These are phyloP conservation scores for Rhynchopsitta pachyrhyncha DNA, from an alignment of 2,113 vertebrate genomes.

Conservation along the genomic window DNA sequence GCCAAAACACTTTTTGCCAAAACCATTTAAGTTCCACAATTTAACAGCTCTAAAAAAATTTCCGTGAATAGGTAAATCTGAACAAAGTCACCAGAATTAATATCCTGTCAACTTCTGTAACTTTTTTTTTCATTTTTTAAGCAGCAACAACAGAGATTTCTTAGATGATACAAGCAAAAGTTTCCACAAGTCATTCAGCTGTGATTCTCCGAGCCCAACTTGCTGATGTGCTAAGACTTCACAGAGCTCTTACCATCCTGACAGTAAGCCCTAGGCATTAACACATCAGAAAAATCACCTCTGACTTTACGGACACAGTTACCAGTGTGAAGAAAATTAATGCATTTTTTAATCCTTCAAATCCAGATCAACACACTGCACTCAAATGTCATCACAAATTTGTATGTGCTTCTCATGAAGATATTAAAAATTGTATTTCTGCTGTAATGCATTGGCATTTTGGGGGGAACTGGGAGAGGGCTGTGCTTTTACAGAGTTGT, in stretches of 20 bases:
- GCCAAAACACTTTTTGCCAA: neutral
- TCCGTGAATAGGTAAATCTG: neutral
- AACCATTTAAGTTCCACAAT: neutral
- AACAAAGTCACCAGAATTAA: neutral
- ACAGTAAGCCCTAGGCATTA: neutral
- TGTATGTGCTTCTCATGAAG: neutral
- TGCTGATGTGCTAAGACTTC: neutral
- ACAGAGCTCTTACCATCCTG: neutral
- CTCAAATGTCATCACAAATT: neutral
- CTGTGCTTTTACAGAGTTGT: neutral
- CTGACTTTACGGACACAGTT: neutral
- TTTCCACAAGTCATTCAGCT: neutral
- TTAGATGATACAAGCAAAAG: neutral
- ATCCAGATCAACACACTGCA: neutral
- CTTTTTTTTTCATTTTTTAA: neutral
- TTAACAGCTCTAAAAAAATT: neutral
- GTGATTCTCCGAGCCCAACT: neutral
- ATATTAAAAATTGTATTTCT: neutral
- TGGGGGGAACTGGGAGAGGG: fast-evolving
- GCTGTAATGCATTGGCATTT: neutral
- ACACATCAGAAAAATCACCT: neutral
- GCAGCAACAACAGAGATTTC: neutral
- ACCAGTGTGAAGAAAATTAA: neutral
- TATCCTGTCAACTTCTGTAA: neutral
- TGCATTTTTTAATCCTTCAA: neutral